Conservation (phyloP, 2,797 vertebrate genomes). For the Halcyon badia region DNA sequence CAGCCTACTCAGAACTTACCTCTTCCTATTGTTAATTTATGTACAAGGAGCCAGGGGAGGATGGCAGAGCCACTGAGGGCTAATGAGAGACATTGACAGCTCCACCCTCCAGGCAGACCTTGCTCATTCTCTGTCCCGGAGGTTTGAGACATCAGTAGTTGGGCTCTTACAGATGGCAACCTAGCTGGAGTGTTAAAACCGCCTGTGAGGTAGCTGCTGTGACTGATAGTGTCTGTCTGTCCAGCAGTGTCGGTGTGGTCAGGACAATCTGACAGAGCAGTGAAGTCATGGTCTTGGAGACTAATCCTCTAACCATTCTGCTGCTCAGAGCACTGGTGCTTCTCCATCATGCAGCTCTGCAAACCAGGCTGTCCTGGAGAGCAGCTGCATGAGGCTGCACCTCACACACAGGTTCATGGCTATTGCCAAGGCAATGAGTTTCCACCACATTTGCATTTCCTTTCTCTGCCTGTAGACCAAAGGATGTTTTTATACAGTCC, state of each 20-base stretch:
- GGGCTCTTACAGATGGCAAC: not conserved
- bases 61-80: too few relatives aligned
- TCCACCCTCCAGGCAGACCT: too few relatives aligned
- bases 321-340: not conserved
- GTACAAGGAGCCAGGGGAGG: too few relatives aligned
- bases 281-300: not conserved
- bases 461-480: not conserved
- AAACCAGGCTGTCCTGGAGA: not conserved
- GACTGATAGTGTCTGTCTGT: not conserved
- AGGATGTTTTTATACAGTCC: not conserved
- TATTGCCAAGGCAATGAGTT: not conserved
- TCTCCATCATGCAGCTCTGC: not conserved
- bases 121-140: too few relatives aligned
- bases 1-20: too few relatives aligned
- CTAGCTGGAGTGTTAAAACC: not conserved
- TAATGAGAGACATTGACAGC: too few relatives aligned
- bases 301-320: not conserved
- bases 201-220: not conserved
- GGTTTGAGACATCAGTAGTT: too few relatives aligned
- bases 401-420: not conserved
- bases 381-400: not conserved
- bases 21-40: too few relatives aligned
- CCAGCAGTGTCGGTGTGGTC: accelerated
- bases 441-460: not conserved
- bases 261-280: not conserved